Conservation (phyloP, 2,113 vertebrate genomes). For the Monopterus albus region DNA sequence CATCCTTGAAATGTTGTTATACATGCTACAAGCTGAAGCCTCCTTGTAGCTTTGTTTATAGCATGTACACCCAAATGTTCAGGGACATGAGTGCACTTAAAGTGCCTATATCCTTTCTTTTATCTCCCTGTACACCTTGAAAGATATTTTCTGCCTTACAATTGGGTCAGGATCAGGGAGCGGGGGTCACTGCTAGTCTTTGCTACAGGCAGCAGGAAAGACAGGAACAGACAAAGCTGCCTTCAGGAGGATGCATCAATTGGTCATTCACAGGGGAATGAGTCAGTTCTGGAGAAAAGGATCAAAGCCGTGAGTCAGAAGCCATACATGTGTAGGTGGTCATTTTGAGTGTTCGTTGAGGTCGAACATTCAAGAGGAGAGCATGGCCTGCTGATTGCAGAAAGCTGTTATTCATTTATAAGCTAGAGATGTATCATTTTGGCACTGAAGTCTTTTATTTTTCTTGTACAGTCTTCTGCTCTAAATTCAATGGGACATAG, state of each 20-base stretch:
- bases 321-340: slow-evolving; percentile 34
- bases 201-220: slow-evolving; percentile 50
- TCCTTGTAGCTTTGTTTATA: slow-evolving; percentile 16
- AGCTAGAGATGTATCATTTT: background rate
- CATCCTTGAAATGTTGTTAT: slow-evolving; percentile 14
- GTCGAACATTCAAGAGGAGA: slow-evolving; percentile 10
- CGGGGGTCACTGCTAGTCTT: slow-evolving; percentile 54
- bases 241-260: slow-evolving; percentile 55
- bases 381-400: background rate
- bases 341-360: slow-evolving; percentile 30
- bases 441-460: slow-evolving; percentile 3
- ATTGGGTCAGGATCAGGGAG: slow-evolving; percentile 47
- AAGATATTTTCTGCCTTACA: slow-evolving; percentile 17
- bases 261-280: slow-evolving; percentile 47
- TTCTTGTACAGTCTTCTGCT: background rate
- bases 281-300: slow-evolving; percentile 45
- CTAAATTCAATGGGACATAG: background rate
- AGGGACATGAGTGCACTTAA: background rate
- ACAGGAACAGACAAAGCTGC: slow-evolving; percentile 52
- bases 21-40: background rate
- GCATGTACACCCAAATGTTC: background rate
- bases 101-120: background rate
- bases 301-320: slow-evolving; percentile 46
- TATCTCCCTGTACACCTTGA: slow-evolving; percentile 5
- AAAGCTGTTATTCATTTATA: background rate